Conservation (phyloP, 2,113 vertebrate species). For the Centropus bengalensis region DNA sequence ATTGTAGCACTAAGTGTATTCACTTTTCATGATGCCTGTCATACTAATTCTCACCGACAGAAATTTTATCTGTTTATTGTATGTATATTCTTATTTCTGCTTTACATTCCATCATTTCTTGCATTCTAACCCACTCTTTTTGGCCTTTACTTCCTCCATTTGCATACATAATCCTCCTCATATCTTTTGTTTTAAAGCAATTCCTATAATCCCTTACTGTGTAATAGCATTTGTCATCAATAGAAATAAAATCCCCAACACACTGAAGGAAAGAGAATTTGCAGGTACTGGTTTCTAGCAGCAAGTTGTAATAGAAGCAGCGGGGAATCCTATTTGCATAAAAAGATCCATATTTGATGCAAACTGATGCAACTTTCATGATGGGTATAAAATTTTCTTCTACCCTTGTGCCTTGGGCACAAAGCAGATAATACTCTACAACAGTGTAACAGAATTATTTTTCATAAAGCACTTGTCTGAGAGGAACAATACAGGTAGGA, state of each 20-base stretch:
- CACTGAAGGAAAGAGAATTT: conserved; percentile 29
- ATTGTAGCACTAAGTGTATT: background rate
- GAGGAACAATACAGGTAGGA: background rate
- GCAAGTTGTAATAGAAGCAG: conserved; percentile 53
- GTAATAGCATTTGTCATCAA: conserved; percentile 58
- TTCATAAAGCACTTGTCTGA: conserved; percentile 2
- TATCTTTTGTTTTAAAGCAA: conserved; percentile 45
- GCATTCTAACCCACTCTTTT: background rate
- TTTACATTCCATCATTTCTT: conserved; percentile 1
- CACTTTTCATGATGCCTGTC: background rate
- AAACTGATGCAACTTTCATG: conserved; percentile 10
- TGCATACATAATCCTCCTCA: conserved; percentile 48
- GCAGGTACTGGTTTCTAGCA: conserved; percentile 27
- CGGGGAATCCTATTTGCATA: conserved; percentile 52
- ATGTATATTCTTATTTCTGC: background rate
- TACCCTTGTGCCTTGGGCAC: background rate
- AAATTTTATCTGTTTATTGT: background rate
- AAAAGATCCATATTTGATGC: conserved; percentile 42
- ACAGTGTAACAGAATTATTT: background rate
- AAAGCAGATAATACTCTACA: conserved; percentile 19
- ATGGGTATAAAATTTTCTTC: background rate
- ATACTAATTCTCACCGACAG: background rate
- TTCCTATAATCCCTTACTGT: conserved; percentile 48
- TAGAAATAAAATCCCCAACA: conserved; percentile 54
- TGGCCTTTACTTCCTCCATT: background rate